Percentiles rank a stretch among this genome's conserved stretches.
These are phyloP conservation scores for Pyrocoelia pectoralis DNA, from an alignment of 2,888 invertebrate species.

Conservation along the genomic window DNA sequence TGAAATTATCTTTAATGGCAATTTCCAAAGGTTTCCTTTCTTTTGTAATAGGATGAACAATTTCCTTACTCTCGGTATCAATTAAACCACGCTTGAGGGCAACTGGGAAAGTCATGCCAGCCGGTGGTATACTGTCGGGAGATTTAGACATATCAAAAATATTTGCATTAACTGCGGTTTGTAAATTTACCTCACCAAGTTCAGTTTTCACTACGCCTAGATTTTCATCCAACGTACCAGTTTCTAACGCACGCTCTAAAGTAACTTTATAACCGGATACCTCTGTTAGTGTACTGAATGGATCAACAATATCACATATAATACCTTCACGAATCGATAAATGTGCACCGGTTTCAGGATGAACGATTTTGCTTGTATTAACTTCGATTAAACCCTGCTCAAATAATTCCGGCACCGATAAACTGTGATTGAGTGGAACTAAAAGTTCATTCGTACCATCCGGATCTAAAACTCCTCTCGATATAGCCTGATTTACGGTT, in stretches of 20 bases:
- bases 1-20: conserved; percentile 77
- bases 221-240: conserved; percentile 74
- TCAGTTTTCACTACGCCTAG: conserved; percentile 71
- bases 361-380: conserved; percentile 76
- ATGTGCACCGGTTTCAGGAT: conserved; percentile 85
- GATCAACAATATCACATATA: conserved; percentile 87
- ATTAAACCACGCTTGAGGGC: conserved; percentile 79
- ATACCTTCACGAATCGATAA: conserved; percentile 85
- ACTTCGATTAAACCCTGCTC: conserved; percentile 86
- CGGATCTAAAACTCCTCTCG: conserved; percentile 81
- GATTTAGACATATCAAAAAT: conserved; percentile 64
- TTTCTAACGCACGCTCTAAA: conserved; percentile 78
- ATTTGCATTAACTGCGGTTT: conserved; percentile 74
- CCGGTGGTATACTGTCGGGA: conserved; percentile 72
- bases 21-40: conserved; percentile 70
- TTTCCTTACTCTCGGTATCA: conserved; percentile 70
- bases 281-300: conserved; percentile 73
- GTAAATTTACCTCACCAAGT: conserved; percentile 69
- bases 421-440: conserved; percentile 80
- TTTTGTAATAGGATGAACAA: conserved; percentile 77
- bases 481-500: conserved; percentile 84
- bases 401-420: conserved; percentile 84
- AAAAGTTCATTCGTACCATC: conserved; percentile 78
- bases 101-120: conserved; percentile 84
- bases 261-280: conserved; percentile 72